Base-by-base conservation (phyloP, 1,140 invertebrate species). In the Caenorhabditis inopinata region DNA sequence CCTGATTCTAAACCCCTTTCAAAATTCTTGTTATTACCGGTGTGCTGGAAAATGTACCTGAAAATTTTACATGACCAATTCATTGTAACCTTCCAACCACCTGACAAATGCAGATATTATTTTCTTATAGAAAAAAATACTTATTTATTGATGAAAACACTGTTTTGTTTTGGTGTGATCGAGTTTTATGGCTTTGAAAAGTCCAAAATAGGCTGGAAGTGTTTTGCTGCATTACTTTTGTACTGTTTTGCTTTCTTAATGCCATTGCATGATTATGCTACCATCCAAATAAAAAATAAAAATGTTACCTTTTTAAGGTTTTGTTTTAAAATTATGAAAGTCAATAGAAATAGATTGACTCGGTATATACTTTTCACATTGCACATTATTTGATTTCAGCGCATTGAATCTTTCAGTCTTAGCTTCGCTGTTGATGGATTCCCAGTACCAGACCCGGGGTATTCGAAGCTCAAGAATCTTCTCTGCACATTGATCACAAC, bases 11-110 rank as follows among this genome's bases (percentile, higher is more conserved):
- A 5, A 58, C 53, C 35, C 53, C 35, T 58, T 58, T 29, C 29
- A 58, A 68, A 68, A 68, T 68, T 68, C 58, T 68, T 68, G 58
- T 68, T 68, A 68, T 21, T 68, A 68, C 58, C 58, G 58, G 58
- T 68, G 58, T 16, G 58, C 58, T 68, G 58, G 58, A 68, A 68
- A 35, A 29, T 68, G 25, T 38, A 68, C 32, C 58, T 68, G 58
- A 68, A 68, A 68, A 38, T 29, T 42, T 53, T 25, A 53, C 58
- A 68, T 68, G 58, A 68, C 29, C 58, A 68, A 68, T 18, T 58
- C 18, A 2, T 16, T 32, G 25, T 68, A 68, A 14, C 58, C 58
- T 68, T 68, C 58, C 58, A 68, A 35, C 58, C 58, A 68, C 58
- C 58, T 68, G 58, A 68, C 32, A 35, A n/a, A 68, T n/a, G n/a